Percentiles rank a stretch among this genome's conserved stretches.
Conservation (phyloP, 2,888 invertebrate species). For the Odontomyia ornata region DNA sequence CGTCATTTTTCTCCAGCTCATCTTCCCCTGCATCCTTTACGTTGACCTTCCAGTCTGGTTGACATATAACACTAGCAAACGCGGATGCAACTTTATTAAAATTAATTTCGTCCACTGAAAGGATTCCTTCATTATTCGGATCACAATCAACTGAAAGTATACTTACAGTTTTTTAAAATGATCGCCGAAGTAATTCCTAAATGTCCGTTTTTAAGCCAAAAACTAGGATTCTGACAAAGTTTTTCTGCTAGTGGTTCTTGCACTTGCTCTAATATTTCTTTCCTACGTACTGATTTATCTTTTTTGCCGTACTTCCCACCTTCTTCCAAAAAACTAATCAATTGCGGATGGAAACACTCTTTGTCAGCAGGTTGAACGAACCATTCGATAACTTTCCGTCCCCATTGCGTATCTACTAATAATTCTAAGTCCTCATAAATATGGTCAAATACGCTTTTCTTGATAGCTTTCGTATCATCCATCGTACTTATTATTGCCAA, state of each 20-base stretch:
- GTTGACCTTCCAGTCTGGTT: slow-evolving; percentile 68
- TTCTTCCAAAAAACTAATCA: slow-evolving; percentile 76
- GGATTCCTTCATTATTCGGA: background rate
- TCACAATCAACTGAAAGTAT: too few species aligned
- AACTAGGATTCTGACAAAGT: slow-evolving; percentile 69
- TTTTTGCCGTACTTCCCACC: slow-evolving; percentile 83
- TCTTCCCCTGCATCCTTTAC: slow-evolving; percentile 51
- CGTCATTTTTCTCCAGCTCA: slow-evolving; percentile 49
- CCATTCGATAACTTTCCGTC: slow-evolving; percentile 87
- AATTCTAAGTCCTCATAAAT: slow-evolving; percentile 74
- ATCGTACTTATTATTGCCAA: slow-evolving; percentile 86
- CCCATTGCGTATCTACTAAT: slow-evolving; percentile 80
- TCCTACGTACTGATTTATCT: slow-evolving; percentile 70
- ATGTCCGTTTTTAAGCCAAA: slow-evolving; percentile 75
- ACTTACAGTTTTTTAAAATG: slow-evolving; percentile 71
- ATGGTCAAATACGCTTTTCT: slow-evolving; percentile 80
- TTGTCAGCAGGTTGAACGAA: slow-evolving; percentile 84
- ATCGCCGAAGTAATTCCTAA: slow-evolving; percentile 76
- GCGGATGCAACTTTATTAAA: slow-evolving; percentile 64
- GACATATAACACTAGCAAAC: slow-evolving; percentile 64
- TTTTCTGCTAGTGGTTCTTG: slow-evolving; percentile 68
- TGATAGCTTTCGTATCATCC: slow-evolving; percentile 91
- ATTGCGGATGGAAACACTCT: slow-evolving; percentile 82
- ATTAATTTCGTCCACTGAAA: slow-evolving; percentile 60
- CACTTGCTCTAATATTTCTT: slow-evolving; percentile 76